Base-by-base conservation (phyloP, 2,888 invertebrate species). In the Brenthis hecate region DNA sequence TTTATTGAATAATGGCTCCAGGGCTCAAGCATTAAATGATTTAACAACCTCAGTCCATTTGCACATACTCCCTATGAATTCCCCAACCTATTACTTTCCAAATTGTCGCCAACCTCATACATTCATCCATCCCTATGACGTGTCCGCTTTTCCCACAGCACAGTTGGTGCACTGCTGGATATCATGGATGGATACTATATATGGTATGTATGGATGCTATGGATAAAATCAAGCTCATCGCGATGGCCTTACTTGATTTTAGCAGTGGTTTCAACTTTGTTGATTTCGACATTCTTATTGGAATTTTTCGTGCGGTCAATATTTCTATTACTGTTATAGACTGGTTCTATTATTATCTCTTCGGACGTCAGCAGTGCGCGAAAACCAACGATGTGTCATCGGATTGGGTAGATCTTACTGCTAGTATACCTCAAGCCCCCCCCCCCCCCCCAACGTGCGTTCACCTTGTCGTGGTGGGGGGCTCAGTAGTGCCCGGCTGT, bases 61-160 rank as follows among this genome's bases (percentile, higher is more conserved):
- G 13, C 16, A 66, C 28, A 43, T 69, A 51, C 58, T 61, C 3
- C 53, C 62, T 13, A 53, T 54, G 19, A 14, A 55, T n/a, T 19
- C 16, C 61, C 16, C 65, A 1, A 67, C 70, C 43, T 65, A 70
- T 51, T 28, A 61, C 53, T 55, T 47, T 53, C 65, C 67, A 4
- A 50, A 70, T 47, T 61, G 65, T 47, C 47, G 36, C 1, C 70
- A 68, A 8, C 65, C 70, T 14, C 64, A 23, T 2, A 23, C 19
- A 19, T 23, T 3, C 23, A 23, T 23, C 23, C 23, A 23, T 2
- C 23, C 23, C 2, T 23, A 23, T 23, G 23, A 23, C 23, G 23
- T 3, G 19, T 19, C 19, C 19, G 19, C 19, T 19, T 3, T 23
- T 23, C 23, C 23, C 23, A 23, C 23, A 23, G 23, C 23, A 23